Evolutionary conservation across 2,113 vertebrate genomes (phyloP).

Genomic region (Hylia prasina): DNA sequence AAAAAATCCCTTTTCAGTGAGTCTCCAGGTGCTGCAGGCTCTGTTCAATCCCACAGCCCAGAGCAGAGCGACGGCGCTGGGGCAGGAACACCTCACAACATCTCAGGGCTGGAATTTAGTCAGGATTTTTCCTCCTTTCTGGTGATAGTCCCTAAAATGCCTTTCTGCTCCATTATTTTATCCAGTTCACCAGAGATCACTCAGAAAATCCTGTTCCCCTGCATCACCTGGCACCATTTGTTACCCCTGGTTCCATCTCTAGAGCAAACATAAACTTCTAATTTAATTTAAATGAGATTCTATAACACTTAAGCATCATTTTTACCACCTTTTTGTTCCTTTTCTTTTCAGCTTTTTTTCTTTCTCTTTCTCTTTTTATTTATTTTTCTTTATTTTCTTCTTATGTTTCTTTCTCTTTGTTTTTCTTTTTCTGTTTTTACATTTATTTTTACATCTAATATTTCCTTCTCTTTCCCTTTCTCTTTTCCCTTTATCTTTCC

Average conservation of each 20-base stretch:
- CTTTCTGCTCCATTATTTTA: not conserved
- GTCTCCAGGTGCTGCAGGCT: rapidly evolving
- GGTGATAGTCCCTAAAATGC: not conserved
- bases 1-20: not conserved
- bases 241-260: not conserved
- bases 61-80: not conserved
- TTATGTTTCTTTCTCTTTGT: no score
- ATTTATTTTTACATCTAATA: not conserved
- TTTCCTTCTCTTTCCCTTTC: no score
- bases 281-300: not conserved
- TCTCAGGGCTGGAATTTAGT: rapidly evolving
- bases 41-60: not conserved
- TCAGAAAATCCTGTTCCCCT: not conserved
- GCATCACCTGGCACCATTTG: not conserved
- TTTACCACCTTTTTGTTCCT: not conserved
- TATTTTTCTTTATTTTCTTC: not conserved
- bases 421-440: not conserved
- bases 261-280: not conserved
- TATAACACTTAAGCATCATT: not conserved
- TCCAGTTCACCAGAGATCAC: not conserved
- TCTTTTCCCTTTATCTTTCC: no score
- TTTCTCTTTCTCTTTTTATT: not conserved
- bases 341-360: not conserved
- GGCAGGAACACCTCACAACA: not conserved
- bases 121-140: not conserved